Base-by-base conservation (phyloP, 2,113 vertebrate genomes). In the Talpa occidentalis region DNA sequence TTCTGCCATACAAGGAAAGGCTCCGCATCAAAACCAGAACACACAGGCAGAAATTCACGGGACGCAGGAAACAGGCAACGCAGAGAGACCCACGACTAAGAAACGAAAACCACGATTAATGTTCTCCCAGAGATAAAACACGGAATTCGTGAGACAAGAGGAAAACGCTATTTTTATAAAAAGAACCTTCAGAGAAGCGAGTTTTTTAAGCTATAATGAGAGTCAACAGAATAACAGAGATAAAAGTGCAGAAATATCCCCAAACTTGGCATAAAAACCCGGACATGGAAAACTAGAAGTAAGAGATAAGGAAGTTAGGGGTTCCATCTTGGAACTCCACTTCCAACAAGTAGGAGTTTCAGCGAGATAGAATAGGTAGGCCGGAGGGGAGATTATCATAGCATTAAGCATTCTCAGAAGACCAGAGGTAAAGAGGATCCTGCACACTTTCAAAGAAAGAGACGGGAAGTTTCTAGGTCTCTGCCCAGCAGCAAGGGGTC, bases 371-470 rank as follows among this genome's bases (percentile, higher is more conserved):
- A 35, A 40, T 12, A 10, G 26, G 8, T 67, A 24, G 12, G 66
- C 78, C 0, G 0, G 70, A 49, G 64, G 37, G 54, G 26, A 16
- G 6, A n/a, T 62, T 1, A 30, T 1, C 42, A 1, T 5, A 6
- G 7, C 12, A 0, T 70, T 30, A 37, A 37, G 6, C 1, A 7
- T 40, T 35, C 40, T 64, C 60, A 30, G 74, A 40, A 77, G 54
- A 72, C 16, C 19, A 49, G 47, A 62, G 59, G 14, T 28, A 17
- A 49, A 72, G 49, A 88, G 30, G 35, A 30, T 30, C 19, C 32
- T 4, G 6, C n/a, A 44, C 24, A 44, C 28, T n/a, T 66, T 22
- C 56, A 56, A 19, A 56, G 64, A 84, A 44, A 24, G n/a, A n/a
- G n/a, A n/a, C n/a, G n/a, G n/a, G n/a, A n/a, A 60, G 26, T 60